Evolutionary conservation across 1,140 invertebrate species (phyloP).

Genomic region (Berghia stephanieae): DNA sequence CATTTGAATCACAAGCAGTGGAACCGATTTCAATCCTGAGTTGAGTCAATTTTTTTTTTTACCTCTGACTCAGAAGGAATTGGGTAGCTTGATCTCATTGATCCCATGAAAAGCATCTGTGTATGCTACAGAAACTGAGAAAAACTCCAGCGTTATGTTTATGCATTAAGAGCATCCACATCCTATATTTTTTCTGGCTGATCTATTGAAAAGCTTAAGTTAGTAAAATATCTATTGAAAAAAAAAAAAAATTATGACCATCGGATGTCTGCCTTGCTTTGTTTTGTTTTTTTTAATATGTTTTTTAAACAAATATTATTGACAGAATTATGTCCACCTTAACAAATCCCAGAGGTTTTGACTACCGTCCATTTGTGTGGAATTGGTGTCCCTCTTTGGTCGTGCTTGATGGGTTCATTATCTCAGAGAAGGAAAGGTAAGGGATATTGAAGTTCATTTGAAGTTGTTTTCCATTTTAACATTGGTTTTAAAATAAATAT

Average conservation of each 20-base stretch:
- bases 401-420: conserved; percentile 86
- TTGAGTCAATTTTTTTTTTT: too few relatives aligned
- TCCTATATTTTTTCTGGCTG: not conserved
- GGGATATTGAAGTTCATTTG: too few relatives aligned
- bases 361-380: conserved; percentile 90
- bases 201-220: too few relatives aligned
- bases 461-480: too few relatives aligned
- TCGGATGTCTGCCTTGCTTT: not conserved
- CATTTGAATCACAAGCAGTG: too few relatives aligned
- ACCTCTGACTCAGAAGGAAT: too few relatives aligned
- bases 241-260: not conserved
- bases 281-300: not conserved
- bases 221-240: not conserved
- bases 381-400: conserved; percentile 92
- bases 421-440: conserved; percentile 89
- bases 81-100: too few relatives aligned
- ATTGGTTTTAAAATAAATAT: too few relatives aligned
- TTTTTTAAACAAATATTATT: not conserved
- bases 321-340: conserved; percentile 38
- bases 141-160: not conserved
- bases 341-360: conserved; percentile 77
- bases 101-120: too few relatives aligned
- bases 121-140: too few relatives aligned
- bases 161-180: not conserved
- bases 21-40: too few relatives aligned